These are phyloP conservation scores for Sarcophaga carnaria DNA, from an alignment of 2,888 invertebrate genomes.

Conservation along the genomic window DNA sequence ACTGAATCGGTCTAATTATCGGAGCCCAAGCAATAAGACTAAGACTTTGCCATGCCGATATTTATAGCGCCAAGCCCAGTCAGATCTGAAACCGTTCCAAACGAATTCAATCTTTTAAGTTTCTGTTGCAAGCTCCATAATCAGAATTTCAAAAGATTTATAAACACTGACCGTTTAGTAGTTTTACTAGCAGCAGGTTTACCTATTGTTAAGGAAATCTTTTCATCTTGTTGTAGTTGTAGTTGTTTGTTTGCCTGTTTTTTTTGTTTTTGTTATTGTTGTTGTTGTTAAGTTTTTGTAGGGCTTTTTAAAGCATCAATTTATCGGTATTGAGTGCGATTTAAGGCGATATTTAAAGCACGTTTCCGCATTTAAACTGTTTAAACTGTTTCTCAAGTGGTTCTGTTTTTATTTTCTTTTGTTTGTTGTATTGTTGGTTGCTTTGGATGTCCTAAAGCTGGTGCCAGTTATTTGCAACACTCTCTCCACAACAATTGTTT, in stretches of 20 bases:
- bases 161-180: slow-evolving; percentile 35
- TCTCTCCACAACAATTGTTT: slow-evolving; percentile 58
- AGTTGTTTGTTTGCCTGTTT: neutral
- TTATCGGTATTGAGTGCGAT: slow-evolving; percentile 60
- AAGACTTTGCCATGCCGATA: too few species aligned
- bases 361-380: slow-evolving; percentile 65
- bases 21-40: too few species aligned
- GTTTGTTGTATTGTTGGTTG: slow-evolving; percentile 8
- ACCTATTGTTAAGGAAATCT: neutral
- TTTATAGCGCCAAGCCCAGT: too few species aligned
- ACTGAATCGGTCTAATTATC: too few species aligned
- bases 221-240: neutral
- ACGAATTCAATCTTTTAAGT: neutral
- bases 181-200: slow-evolving; percentile 41
- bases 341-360: slow-evolving; percentile 63
- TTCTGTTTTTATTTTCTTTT: too few species aligned
- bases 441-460: slow-evolving; percentile 14
- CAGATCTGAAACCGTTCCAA: neutral
- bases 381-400: neutral
- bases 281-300: slow-evolving; percentile 21
- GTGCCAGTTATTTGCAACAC: slow-evolving; percentile 20
- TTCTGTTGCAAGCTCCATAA: neutral
- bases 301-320: slow-evolving; percentile 30
- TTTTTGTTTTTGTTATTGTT: neutral
- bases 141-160: neutral